Evolutionary conservation across 2,113 vertebrate species (phyloP), one percentile per base, ranked within the genome.

Genomic region (Aleadryas rufinucha): DNA sequence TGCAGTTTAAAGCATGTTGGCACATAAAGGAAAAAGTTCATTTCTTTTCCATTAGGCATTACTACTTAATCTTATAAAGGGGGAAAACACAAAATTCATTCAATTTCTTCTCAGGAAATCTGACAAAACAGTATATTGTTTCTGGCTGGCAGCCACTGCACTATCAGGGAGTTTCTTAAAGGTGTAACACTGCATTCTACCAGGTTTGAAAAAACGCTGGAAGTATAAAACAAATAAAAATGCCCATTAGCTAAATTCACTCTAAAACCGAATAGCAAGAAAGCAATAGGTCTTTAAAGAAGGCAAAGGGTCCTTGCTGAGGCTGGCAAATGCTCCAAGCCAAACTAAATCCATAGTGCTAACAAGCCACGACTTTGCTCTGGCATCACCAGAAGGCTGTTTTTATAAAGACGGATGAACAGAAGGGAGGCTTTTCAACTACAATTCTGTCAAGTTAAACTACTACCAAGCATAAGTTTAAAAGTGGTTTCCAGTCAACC

Each of bases 161-260:
- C 84, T 47, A 77, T 47, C 56, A 88, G 2, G 41, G 7, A 47
- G 59, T 66, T 93, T 95, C 88, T 96, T 91, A 93, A 94, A 97
- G 82, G 47, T n/a, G 1, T 18, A 91, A 94, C 69, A 75, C 3
- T 7, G 57, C 81, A 54, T 81, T 91, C n/a, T 60, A 76, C 49
- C 17, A 39, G 21, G n/a, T 68, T 65, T 77, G 72, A 72, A 66
- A 90, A 90, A 91, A 30, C 53, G 63, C 14, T 24, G 31, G 13
- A 90, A 78, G 50, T 5, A 2, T 30, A 74, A 66, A 89, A 76
- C 47, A 72, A 84, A 37, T 0, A 70, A 23, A 79, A 72, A 52
- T 16, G 8, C 23, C 35, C 41, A n/a, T 42, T 61, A n/a, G 54
- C 30, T n/a, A 89, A 84, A 92, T 1, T 15, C 23, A 52, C 27